Evolutionary conservation across 2,888 invertebrate genomes (phyloP), one percentile per base, ranked within the genome.

Genomic region (Eurytoma adleriae): DNA sequence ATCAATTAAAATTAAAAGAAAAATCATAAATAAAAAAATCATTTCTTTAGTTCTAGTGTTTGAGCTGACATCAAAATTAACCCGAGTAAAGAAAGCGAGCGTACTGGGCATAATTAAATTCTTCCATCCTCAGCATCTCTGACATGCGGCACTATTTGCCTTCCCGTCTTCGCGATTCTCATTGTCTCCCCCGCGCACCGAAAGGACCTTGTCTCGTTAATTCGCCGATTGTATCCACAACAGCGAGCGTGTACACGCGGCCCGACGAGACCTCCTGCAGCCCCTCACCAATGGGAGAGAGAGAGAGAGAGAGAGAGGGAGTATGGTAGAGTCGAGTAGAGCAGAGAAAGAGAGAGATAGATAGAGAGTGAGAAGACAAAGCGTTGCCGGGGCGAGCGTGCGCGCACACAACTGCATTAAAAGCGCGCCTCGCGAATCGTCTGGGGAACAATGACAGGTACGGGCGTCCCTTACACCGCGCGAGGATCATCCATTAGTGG

Each of bases 401-500:
- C 40, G 30, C 16, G 20, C 69, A 56, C 56, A 56, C 69, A 69
- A 57, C 57, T 18, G 30, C 30, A 18, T 24, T 56, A 30, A 24
- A 20, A 18, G 57, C 54, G 54, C 1, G 20, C 50, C 48, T 24
- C 20, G 67, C 57, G 54, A 64, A 40, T 64, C 64, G 48, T 64
- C 13, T 40, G 62, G 69, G 52, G 64, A 70, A 79, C 69, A 74
- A 74, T 69, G 69, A 57, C 61, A 50, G 62, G 16, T 50, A 75
- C 27, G 14, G 18, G 40, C 70, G 16, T 59, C 75, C 54, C n/a
- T 61, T 50, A 20, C 57, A 20, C 16, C 20, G 82, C 83, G 84
- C 84, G 84, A 87, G 87, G 85, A 87, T 87, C 88, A 89, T 89
- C 90, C 90, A 90, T 90, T 89, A 90, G 86, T 85, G 85, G 83